A percentile compares a stretch with the other conserved stretches of the same genome.
These are phyloP conservation scores for Bubalus kerabau DNA, from an alignment of 2,113 vertebrate species.

Conservation along the genomic window DNA sequence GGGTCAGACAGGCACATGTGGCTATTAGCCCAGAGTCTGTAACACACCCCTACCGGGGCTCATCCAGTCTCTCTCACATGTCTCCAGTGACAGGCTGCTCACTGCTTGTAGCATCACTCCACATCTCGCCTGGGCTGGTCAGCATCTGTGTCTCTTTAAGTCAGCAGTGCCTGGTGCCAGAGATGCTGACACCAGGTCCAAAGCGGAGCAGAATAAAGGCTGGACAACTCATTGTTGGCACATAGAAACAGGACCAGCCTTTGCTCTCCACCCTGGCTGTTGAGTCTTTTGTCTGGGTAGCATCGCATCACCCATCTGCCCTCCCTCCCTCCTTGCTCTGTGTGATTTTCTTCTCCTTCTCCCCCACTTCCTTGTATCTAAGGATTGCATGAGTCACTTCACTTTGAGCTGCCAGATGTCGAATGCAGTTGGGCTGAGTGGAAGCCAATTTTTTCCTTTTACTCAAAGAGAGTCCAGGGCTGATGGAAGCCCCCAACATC, in stretches of 20 bases:
- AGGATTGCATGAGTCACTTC: conserved; percentile 67
- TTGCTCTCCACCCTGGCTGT: not conserved
- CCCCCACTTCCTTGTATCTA: conserved; percentile 19
- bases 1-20: not conserved
- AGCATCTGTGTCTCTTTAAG: not conserved
- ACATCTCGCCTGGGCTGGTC: not conserved
- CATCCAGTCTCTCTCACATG: not conserved
- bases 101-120: not conserved
- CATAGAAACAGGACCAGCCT: not conserved
- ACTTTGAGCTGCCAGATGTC: conserved; percentile 67
- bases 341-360: not conserved
- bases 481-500: not conserved
- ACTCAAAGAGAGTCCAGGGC: conserved; percentile 27
- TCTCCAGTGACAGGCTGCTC: not conserved
- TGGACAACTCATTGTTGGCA: not conserved
- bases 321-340: not conserved
- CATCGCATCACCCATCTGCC: not conserved
- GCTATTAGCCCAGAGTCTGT: not conserved
- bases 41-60: not conserved
- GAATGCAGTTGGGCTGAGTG: conserved; percentile 48
- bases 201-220: not conserved
- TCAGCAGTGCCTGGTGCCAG: not conserved
- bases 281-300: not conserved
- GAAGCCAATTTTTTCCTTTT: conserved; percentile 43
- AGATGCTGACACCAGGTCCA: not conserved